Percentiles rank a stretch among this genome's conserved stretches.
phyloP scores from a whole-genome alignment of 2,113 vertebrate genomes.

The Cyprinodon brontotheroides region DNA sequence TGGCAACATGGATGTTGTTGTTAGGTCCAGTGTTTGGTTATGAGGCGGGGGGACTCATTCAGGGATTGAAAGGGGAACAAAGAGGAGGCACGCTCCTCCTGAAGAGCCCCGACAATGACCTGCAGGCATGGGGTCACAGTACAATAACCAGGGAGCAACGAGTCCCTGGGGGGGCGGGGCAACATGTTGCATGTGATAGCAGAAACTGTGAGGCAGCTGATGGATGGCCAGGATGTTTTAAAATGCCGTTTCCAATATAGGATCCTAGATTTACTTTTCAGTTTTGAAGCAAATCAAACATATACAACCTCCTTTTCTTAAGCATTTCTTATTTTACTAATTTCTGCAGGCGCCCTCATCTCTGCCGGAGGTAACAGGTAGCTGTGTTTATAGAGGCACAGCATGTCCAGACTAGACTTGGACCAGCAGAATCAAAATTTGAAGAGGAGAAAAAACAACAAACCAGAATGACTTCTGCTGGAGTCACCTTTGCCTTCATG shows the following conservation, averaged over 20 bases:
- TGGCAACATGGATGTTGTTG: constrained; percentile 60
- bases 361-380: constrained; percentile 50
- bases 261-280: too few relatives aligned
- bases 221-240: background rate
- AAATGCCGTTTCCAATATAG: background rate
- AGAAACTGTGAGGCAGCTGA: background rate
- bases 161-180: constrained; percentile 53
- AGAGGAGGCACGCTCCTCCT: constrained; percentile 63
- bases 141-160: constrained; percentile 58
- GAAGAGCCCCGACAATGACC: constrained; percentile 61
- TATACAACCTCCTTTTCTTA: background rate
- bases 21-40: constrained; percentile 64
- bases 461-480: background rate
- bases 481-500: background rate
- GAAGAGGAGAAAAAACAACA: constrained; percentile 8
- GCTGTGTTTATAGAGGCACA: constrained; percentile 35
- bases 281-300: too few relatives aligned
- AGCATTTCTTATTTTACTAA: constrained; percentile 2
- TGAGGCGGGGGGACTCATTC: constrained; percentile 44
- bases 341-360: constrained; percentile 59
- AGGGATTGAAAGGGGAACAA: constrained; percentile 64
- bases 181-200: constrained; percentile 66
- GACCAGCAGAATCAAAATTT: constrained; percentile 51
- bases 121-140: constrained; percentile 56
- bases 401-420: constrained; percentile 57